Conservation (phyloP, 2,888 invertebrate species). For the Oscheius sp. region DNA sequence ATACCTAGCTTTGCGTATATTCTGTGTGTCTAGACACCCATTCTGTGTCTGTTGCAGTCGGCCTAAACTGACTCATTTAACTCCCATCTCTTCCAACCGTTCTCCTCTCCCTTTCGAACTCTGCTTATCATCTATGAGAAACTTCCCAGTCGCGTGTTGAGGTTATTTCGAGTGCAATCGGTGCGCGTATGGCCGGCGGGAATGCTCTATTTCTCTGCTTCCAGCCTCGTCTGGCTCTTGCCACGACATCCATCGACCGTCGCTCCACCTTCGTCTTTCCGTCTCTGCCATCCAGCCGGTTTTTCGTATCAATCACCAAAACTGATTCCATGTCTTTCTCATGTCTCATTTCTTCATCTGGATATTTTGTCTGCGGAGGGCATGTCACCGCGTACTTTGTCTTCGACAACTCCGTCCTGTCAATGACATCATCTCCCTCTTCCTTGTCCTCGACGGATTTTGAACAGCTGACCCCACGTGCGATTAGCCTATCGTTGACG, state of each 20-base stretch:
- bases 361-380: too few species aligned
- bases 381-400: too few species aligned
- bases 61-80: not conserved
- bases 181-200: not conserved
- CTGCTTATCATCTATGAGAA: not conserved
- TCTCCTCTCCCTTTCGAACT: not conserved
- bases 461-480: not conserved
- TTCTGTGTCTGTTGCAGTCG: not conserved
- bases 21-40: too few species aligned
- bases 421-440: conserved; percentile 5
- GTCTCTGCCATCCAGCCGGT: not conserved
- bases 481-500: not conserved
- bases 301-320: not conserved
- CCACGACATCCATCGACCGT: conserved; percentile 8
- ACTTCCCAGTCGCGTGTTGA: not conserved
- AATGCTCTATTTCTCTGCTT: conserved; percentile 1
- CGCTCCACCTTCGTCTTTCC: not conserved
- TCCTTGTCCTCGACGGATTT: not conserved
- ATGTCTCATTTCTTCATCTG: not conserved
- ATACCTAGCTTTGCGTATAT: too few species aligned
- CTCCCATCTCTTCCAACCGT: not conserved
- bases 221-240: not conserved
- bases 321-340: not conserved
- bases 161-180: not conserved
- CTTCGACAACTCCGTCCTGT: conserved; percentile 1